Evolutionary conservation across 2,888 invertebrate genomes (phyloP).

Genomic region (Caenorhabditis macrosperma): DNA sequence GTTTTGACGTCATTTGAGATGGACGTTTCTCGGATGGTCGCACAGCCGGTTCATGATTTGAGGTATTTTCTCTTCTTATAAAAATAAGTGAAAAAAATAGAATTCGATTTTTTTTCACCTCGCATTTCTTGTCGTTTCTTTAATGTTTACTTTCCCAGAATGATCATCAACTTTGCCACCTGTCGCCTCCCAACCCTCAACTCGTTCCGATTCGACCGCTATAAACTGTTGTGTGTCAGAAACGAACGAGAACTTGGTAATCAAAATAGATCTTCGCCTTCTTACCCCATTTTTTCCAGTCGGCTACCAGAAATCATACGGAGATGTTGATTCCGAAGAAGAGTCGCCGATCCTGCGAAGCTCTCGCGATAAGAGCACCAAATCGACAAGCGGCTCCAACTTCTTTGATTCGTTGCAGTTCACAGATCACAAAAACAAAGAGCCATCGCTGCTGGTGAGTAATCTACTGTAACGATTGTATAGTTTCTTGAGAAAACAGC

Average conservation of each 20-base stretch:
- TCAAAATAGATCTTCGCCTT: too few species aligned
- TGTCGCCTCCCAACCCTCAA: slow-evolving; percentile 48
- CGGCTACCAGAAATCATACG: slow-evolving; percentile 50
- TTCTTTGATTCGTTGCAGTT: slow-evolving; percentile 58
- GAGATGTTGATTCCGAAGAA: slow-evolving; percentile 55
- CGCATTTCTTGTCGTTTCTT: too few species aligned
- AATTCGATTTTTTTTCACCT: too few species aligned
- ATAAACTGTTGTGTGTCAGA: slow-evolving; percentile 52
- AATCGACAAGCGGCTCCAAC: neutral
- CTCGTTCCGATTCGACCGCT: slow-evolving; percentile 48
- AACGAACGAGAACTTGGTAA: slow-evolving; percentile 55
- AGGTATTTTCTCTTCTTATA: slow-evolving; percentile 34
- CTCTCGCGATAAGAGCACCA: slow-evolving; percentile 4
- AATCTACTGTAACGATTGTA: too few species aligned
- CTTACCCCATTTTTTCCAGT: too few species aligned
- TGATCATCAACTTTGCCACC: slow-evolving; percentile 60
- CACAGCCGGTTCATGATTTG: slow-evolving; percentile 56
- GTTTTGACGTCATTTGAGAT: slow-evolving; percentile 46
- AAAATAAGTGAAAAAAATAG: neutral
- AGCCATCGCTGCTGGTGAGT: slow-evolving; percentile 38
- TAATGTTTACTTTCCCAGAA: slow-evolving; percentile 52
- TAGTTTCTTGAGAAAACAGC: too few species aligned
- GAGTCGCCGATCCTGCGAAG: slow-evolving; percentile 50
- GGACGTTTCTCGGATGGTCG: slow-evolving; percentile 53
- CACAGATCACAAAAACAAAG: slow-evolving; percentile 21